These are phyloP conservation scores for Drosophila algonquin DNA, from an alignment of 2,888 invertebrate genomes.

Conservation along the genomic window DNA sequence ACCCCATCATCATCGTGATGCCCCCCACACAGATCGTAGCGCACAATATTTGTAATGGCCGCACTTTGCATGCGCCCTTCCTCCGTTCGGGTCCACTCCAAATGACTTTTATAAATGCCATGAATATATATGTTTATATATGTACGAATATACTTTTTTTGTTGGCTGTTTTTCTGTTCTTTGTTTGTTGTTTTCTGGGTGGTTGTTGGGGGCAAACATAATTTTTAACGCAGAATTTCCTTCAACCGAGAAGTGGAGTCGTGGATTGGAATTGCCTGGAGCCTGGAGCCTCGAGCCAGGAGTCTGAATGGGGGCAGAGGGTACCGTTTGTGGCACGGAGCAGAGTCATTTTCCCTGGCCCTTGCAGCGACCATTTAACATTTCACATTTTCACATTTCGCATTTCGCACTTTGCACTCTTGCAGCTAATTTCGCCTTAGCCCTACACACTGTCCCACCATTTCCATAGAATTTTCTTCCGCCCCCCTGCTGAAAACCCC, in stretches of 20 bases:
- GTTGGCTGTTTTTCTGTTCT: constrained; percentile 1
- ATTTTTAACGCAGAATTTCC: constrained; percentile 76
- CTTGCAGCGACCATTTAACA: constrained; percentile 37
- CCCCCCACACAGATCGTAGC: constrained; percentile 40
- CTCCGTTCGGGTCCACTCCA: constrained; percentile 41
- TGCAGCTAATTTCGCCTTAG: constrained; percentile 59
- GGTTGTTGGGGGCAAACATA: constrained; percentile 52
- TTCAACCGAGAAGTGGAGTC: constrained; percentile 1
- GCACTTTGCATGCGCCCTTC: constrained; percentile 58
- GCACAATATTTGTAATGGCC: constrained; percentile 52
- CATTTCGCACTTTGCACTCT: constrained; percentile 55
- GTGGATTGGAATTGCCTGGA: constrained; percentile 1
- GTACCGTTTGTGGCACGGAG: neutral
- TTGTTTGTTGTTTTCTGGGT: constrained; percentile 12
- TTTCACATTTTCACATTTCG: constrained; percentile 53
- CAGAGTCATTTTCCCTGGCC: constrained; percentile 28
- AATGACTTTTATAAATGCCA: constrained; percentile 77
- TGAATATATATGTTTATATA: constrained; percentile 58
- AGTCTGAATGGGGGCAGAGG: neutral
- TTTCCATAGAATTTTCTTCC: neutral
- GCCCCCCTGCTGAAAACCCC: constrained; percentile 19
- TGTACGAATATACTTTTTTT: constrained; percentile 15
- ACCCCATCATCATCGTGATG: neutral
- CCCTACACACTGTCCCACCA: neutral
- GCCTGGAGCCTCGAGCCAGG: neutral